Conservation (phyloP, 2,797 vertebrate genomes). For the Pyrocephalus nanus region DNA sequence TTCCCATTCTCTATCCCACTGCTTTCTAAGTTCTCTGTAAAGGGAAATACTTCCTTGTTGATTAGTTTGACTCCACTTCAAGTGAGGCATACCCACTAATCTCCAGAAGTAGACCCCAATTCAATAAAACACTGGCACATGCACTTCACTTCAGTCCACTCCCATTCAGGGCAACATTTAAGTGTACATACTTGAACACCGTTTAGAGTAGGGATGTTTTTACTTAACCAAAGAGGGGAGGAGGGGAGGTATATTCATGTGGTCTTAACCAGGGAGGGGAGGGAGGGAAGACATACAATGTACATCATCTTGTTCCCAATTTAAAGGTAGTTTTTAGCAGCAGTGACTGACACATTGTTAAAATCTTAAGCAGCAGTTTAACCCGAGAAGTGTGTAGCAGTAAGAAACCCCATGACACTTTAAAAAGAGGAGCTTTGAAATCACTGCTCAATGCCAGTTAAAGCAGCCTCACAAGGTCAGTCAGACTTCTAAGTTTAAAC, state of each 20-base stretch:
- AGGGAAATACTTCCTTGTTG: neutral
- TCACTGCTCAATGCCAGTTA: constrained; percentile 24
- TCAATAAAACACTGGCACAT: neutral
- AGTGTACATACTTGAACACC: neutral
- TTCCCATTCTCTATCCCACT: neutral
- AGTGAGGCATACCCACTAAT: neutral
- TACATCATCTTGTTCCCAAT: neutral
- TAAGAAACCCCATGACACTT: neutral
- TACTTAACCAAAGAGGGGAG: neutral
- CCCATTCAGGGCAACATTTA: neutral
- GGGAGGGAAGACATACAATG: neutral
- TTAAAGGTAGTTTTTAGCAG: constrained; percentile 36
- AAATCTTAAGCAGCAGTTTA: constrained; percentile 10
- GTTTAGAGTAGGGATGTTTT: neutral
- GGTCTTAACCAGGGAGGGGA: neutral
- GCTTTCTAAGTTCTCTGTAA: neutral
- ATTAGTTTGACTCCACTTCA: neutral
- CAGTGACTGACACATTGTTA: neutral
- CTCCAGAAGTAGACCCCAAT: neutral
- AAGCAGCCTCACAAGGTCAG: constrained; percentile 9
- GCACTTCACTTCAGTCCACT: neutral
- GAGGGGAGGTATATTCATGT: neutral
- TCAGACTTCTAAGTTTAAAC: constrained; percentile 3
- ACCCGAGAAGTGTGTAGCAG: neutral
- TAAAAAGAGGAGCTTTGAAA: neutral